Percentiles rank a stretch among this genome's conserved stretches.
Evolutionary conservation across 2,113 vertebrate species (phyloP).

Genomic region (Pseudopodoces humilis): DNA sequence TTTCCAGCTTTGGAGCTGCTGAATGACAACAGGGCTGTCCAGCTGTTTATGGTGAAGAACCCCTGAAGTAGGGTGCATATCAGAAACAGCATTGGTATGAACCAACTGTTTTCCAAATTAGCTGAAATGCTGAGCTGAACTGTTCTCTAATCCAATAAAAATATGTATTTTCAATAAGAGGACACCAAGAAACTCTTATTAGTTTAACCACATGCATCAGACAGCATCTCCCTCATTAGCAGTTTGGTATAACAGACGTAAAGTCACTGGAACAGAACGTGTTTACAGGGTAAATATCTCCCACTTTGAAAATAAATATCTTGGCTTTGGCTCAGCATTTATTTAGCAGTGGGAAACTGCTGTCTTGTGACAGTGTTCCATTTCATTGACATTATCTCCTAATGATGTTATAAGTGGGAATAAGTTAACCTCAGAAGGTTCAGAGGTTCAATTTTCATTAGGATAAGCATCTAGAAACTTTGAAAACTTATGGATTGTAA

Average conservation of each 20-base stretch:
- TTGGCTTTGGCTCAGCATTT: constrained; percentile 59
- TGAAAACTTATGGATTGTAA: background rate
- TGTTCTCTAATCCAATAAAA: background rate
- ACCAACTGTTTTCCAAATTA: background rate
- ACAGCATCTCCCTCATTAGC: constrained; percentile 3
- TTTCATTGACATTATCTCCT: constrained; percentile 38
- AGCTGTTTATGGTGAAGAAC: background rate
- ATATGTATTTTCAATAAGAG: background rate
- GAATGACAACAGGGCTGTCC: background rate
- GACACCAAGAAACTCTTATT: background rate
- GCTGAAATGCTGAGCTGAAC: background rate
- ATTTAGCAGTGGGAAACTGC: constrained; percentile 57
- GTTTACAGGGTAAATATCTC: constrained; percentile 65
- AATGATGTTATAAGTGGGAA: constrained; percentile 32
- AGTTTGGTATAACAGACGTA: constrained; percentile 27
- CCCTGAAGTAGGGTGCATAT: background rate
- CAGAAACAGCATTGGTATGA: background rate
- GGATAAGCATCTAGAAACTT: background rate
- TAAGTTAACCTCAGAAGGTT: constrained; percentile 40
- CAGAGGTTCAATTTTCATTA: constrained; percentile 33
- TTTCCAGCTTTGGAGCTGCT: background rate
- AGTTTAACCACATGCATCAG: constrained; percentile 30
- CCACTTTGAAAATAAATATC: constrained; percentile 65
- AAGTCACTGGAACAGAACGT: constrained; percentile 63
- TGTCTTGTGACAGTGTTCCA: constrained; percentile 44